A percentile compares a stretch with the other conserved stretches of the same genome.
Evolutionary conservation across 2,113 vertebrate species (phyloP).

Genomic region (Sylvia atricapilla): DNA sequence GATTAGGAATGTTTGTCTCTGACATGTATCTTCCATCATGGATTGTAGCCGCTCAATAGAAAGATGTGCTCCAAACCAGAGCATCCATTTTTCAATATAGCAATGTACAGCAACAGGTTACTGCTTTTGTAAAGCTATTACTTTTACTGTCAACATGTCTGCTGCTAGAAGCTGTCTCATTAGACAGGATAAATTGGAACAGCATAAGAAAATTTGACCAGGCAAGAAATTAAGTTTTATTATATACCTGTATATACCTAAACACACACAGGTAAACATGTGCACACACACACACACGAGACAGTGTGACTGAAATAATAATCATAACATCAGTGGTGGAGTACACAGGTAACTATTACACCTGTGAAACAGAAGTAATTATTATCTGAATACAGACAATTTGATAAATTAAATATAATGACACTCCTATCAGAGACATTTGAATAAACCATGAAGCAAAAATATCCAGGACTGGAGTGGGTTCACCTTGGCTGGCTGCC

Average conservation of each 20-base stretch:
- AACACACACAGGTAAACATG: background rate
- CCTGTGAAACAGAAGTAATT: background rate
- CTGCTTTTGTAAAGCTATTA: slow-evolving; percentile 78
- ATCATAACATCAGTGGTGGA: background rate
- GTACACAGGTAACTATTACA: background rate
- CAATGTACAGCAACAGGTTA: slow-evolving; percentile 67
- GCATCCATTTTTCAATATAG: slow-evolving; percentile 74
- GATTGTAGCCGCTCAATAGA: slow-evolving; percentile 70
- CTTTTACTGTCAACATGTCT: slow-evolving; percentile 75
- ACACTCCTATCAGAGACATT: background rate
- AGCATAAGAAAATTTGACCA: slow-evolving; percentile 50
- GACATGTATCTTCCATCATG: slow-evolving; percentile 70
- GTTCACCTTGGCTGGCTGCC: background rate
- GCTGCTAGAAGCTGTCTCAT: slow-evolving; percentile 71
- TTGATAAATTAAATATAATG: background rate
- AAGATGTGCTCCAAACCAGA: slow-evolving; percentile 65
- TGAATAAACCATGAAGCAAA: background rate
- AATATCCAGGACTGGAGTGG: background rate
- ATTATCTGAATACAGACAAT: background rate
- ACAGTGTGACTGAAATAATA: background rate
- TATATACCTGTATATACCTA: background rate
- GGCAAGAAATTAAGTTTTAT: slow-evolving; percentile 1
- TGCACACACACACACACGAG: background rate
- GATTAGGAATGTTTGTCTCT: slow-evolving; percentile 73
- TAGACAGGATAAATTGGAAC: slow-evolving; percentile 73